Evolutionary conservation across 53 echinoderm and acorn worm genomes (phyloP).

Genomic region (Henricia sp.): DNA sequence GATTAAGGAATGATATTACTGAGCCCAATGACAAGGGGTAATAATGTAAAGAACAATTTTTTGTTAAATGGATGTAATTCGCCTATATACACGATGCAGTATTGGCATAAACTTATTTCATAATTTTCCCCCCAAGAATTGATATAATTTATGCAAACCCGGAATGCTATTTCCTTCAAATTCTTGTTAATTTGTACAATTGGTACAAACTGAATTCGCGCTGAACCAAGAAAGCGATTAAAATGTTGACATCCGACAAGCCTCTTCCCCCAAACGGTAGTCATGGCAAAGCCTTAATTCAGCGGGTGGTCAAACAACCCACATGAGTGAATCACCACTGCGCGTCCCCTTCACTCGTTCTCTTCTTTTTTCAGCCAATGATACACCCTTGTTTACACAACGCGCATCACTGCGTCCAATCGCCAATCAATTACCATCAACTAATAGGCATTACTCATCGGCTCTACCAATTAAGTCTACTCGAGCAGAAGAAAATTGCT

Average conservation of each 20-base stretch:
- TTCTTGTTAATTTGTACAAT: no score
- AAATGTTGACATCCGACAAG: background rate
- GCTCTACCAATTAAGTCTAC: conserved; percentile 41
- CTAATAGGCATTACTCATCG: conserved; percentile 63
- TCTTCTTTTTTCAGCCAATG: background rate
- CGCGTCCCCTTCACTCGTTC: background rate
- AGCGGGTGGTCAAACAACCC: background rate
- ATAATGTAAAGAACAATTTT: no score
- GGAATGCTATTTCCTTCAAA: no score
- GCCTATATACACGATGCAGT: no score
- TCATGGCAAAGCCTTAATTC: conserved; percentile 20
- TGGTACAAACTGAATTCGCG: no score
- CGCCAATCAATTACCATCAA: conserved; percentile 59
- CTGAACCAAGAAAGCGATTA: background rate
- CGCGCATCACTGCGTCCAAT: conserved; percentile 60
- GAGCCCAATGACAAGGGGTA: no score
- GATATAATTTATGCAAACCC: no score
- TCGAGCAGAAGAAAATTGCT: conserved; percentile 28
- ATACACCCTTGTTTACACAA: conserved; percentile 54
- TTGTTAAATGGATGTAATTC: no score
- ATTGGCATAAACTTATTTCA: no score
- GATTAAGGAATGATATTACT: no score
- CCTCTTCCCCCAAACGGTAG: conserved; percentile 7
- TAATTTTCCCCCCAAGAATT: no score
- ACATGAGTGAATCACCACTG: conserved; percentile 41